Evolutionary conservation across 2,113 vertebrate species (phyloP).

Genomic region (Genyomyrus donnyi): DNA sequence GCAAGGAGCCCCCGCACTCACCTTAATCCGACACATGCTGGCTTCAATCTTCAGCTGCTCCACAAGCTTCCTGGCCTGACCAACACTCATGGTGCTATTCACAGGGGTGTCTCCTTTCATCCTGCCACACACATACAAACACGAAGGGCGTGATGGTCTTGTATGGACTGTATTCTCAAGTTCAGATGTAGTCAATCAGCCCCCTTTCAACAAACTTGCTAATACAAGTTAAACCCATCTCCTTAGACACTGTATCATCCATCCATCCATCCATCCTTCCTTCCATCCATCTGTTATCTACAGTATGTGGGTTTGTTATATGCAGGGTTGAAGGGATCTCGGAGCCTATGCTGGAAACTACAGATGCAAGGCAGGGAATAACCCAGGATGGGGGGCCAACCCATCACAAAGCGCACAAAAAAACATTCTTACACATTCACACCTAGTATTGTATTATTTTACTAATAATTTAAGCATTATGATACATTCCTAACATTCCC

Average conservation of each 20-base stretch:
- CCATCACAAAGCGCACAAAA: neutral
- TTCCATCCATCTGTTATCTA: neutral
- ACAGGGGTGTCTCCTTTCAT: conserved; percentile 92
- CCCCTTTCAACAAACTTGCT: neutral
- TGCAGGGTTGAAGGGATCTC: neutral
- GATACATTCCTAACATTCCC: neutral
- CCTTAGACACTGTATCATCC: neutral
- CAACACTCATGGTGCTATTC: conserved; percentile 86
- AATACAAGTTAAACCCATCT: neutral
- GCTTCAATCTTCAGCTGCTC: conserved; percentile 90
- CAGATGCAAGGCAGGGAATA: neutral
- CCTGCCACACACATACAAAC: conserved; percentile 35
- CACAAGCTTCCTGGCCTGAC: conserved; percentile 86
- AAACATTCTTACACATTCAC: neutral
- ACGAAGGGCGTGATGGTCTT: neutral
- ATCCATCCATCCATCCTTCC: neutral
- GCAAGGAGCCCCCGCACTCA: conserved; percentile 32
- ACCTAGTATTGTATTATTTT: neutral
- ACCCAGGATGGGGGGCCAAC: neutral
- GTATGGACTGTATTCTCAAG: neutral
- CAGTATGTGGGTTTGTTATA: neutral
- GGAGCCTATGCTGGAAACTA: neutral
- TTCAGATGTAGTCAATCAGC: neutral
- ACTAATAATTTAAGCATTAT: neutral
- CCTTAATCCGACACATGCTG: conserved; percentile 87